These are phyloP conservation scores for Andrena minutula DNA, from an alignment of 2,888 invertebrate genomes.

Conservation along the genomic window DNA sequence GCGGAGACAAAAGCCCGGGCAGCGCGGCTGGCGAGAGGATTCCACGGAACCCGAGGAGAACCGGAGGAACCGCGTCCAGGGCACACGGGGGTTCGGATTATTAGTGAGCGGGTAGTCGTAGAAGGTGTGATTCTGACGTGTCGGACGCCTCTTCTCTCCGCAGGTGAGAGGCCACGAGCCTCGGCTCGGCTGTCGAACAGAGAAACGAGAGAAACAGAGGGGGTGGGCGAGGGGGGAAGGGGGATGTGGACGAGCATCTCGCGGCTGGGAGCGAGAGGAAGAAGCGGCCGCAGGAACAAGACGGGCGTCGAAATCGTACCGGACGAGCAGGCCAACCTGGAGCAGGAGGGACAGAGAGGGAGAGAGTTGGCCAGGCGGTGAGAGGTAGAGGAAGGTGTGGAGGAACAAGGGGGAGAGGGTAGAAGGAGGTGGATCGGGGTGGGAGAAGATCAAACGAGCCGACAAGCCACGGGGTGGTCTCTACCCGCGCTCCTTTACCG, in stretches of 20 bases:
- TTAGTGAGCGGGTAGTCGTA: constrained; percentile 81
- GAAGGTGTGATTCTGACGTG: constrained; percentile 84
- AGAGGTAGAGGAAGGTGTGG: constrained; percentile 47
- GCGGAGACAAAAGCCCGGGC: constrained; percentile 43
- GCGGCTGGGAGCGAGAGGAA: constrained; percentile 31
- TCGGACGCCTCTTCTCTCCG: constrained; percentile 75
- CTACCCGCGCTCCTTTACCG: constrained; percentile 79
- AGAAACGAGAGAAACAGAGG: constrained; percentile 16
- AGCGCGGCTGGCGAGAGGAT: constrained; percentile 48
- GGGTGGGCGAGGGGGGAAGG: not conserved
- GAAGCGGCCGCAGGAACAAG: constrained; percentile 1
- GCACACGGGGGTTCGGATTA: constrained; percentile 76
- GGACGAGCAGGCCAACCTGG: constrained; percentile 37
- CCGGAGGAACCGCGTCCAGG: constrained; percentile 59
- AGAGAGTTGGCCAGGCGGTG: constrained; percentile 41
- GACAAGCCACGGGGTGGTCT: constrained; percentile 85
- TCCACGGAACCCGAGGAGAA: constrained; percentile 65
- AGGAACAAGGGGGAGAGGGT: constrained; percentile 32
- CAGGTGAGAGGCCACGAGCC: constrained; percentile 73
- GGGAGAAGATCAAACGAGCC: constrained; percentile 84
- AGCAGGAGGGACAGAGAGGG: constrained; percentile 55
- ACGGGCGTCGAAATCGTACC: constrained; percentile 51
- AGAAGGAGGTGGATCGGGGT: constrained; percentile 66
- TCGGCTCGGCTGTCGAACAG: constrained; percentile 23
- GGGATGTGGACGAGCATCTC: constrained; percentile 50